Evolutionary conservation across 2,797 vertebrate genomes (phyloP), one percentile per base, ranked within the genome.

Genomic region (Falco berigora): DNA sequence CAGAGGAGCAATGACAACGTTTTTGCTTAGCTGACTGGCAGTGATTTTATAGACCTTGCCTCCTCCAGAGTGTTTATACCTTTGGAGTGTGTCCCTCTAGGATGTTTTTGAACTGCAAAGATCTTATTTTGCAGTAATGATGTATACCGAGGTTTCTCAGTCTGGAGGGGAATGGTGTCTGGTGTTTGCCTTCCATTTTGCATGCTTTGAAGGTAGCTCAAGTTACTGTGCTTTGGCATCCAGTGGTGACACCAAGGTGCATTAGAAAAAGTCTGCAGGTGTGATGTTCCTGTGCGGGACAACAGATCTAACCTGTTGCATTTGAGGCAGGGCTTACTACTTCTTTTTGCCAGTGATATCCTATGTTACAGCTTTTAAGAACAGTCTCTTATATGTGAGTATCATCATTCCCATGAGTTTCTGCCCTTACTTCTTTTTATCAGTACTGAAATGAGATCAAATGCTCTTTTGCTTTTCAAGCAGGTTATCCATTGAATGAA

Each of bases 1-100:
- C 79, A 76, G 93, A 79, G 77, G 64, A 93, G 88, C 81, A 86
- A 66, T 78, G 86, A 64, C 94, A 94, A 75, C 71, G 66, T 91
- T 80, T 94, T 87, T 95, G 56, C 73, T 78, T 16, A 86, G 81
- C 40, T 95, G 86, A 63, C 88, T 89, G 80, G 56, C 61, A n/a
- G 49, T 89, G 87, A 88, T 94, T 94, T 89, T 94, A 58, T 83
- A 85, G 86, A 55, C 71, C 38, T 90, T 88, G 47, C 79, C 47
- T 87, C 68, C 85, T 67, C 67, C 84, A 76, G 52, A 6, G 21
- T 86, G 73, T 74, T 64, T 68, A 58, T 46, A 9, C 56, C 63
- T 88, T 77, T 53, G 36, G 38, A 88, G 44, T 50, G 44, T 52
- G 55, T 30, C 32, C 49, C 58, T 89, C 21, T 49, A 38, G 86